Percentiles rank a stretch among this genome's conserved stretches.
Conservation (phyloP, 2,797 vertebrate genomes). For the Acanthurus leucopareius region DNA sequence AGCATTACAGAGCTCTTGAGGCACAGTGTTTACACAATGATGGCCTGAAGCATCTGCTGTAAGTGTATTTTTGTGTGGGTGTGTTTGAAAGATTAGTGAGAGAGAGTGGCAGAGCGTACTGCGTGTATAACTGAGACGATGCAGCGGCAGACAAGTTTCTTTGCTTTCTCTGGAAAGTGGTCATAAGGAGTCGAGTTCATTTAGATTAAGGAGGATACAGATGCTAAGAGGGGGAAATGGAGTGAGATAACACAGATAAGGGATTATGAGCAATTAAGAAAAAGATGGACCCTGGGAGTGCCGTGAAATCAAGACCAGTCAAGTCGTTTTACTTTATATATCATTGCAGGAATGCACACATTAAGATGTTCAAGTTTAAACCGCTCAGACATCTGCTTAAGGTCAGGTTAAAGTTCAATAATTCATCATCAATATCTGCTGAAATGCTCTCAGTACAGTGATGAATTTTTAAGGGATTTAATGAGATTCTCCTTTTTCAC, state of each 20-base stretch:
- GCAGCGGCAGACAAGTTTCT: slow-evolving; percentile 44
- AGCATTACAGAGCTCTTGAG: slow-evolving; percentile 22
- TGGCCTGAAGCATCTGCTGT: slow-evolving; percentile 16
- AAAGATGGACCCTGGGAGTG: slow-evolving; percentile 16
- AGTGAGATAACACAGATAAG: slow-evolving; percentile 60
- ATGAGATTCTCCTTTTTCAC: background rate
- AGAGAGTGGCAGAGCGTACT: slow-evolving; percentile 22
- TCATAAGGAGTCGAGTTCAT: slow-evolving; percentile 48
- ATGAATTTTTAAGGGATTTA: too few species aligned
- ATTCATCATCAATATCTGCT: background rate
- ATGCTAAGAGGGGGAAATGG: slow-evolving; percentile 42
- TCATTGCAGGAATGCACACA: background rate
- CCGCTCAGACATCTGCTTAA: background rate
- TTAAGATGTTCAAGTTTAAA: background rate
- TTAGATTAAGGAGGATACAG: slow-evolving; percentile 58
- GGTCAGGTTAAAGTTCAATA: background rate
- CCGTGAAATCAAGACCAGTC: slow-evolving; percentile 46
- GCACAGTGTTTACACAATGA: slow-evolving; percentile 34
- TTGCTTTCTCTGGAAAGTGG: slow-evolving; percentile 41
- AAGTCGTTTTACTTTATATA: slow-evolving; percentile 10
- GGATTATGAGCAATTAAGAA: slow-evolving; percentile 13
- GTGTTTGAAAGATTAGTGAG: slow-evolving; percentile 7
- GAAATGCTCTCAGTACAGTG: too few species aligned
- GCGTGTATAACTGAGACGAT: slow-evolving; percentile 32
- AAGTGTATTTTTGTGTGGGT: slow-evolving; percentile 41